Conservation (phyloP, 2,888 invertebrate species). For the Petrophora chlorosata region DNA sequence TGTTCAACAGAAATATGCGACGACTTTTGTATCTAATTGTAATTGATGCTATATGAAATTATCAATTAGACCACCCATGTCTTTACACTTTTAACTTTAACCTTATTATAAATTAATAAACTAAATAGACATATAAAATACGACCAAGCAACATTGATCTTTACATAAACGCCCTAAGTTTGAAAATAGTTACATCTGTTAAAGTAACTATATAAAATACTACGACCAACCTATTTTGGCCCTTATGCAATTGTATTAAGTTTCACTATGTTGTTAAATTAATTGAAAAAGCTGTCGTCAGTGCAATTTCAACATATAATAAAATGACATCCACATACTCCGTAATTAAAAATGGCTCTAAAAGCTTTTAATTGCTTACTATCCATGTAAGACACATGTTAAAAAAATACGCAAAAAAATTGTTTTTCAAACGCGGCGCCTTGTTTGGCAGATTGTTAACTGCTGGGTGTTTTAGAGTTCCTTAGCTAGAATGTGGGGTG, state of each 20-base stretch:
- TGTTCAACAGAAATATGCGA: slow-evolving; percentile 6
- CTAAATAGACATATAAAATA: not conserved
- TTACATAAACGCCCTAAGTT: not conserved
- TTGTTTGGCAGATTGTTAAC: slow-evolving; percentile 20
- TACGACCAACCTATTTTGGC: slow-evolving; percentile 1
- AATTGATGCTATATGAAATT: slow-evolving; percentile 6
- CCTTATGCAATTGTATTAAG: not conserved
- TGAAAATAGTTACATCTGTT: not conserved
- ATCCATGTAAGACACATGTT: slow-evolving; percentile 41
- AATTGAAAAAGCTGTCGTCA: not conserved
- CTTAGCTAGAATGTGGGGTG: slow-evolving; percentile 11
- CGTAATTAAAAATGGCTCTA: slow-evolving; percentile 50
- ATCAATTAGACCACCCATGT: slow-evolving; percentile 17
- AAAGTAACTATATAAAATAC: not conserved
- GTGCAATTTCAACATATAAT: slow-evolving; percentile 30
- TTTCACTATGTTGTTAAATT: no score
- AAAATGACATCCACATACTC: slow-evolving; percentile 37
- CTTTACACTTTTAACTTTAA: not conserved
- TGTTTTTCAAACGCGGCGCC: slow-evolving; percentile 22
- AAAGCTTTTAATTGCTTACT: slow-evolving; percentile 47
- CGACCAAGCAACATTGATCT: slow-evolving; percentile 7
- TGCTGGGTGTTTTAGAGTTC: slow-evolving; percentile 19
- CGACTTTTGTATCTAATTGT: slow-evolving; percentile 10
- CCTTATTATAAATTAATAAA: slow-evolving; percentile 1
- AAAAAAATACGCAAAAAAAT: slow-evolving; percentile 25